Percentiles rank a stretch among this genome's conserved stretches.
These are phyloP conservation scores for Lepidothrix coronata DNA, from an alignment of 2,113 vertebrate species.

Conservation along the genomic window DNA sequence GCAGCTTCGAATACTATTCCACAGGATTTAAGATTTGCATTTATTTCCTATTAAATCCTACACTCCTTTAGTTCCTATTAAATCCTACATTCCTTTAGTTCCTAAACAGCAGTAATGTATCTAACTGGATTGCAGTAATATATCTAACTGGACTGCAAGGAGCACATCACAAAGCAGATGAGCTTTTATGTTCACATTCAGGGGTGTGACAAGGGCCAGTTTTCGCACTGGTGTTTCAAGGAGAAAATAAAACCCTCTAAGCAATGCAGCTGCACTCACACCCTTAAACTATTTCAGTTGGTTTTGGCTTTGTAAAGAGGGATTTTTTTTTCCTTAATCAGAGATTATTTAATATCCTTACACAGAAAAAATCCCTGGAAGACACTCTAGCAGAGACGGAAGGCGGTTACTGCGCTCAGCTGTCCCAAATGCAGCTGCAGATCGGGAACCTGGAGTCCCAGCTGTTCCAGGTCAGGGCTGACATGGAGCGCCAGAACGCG, in stretches of 20 bases:
- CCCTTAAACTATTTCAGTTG: not conserved
- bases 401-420: constrained; percentile 71
- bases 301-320: not conserved
- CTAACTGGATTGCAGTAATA: not conserved
- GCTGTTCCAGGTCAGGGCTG: constrained; percentile 73
- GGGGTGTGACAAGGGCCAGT: not conserved
- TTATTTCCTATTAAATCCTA: not conserved
- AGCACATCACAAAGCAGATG: not conserved
- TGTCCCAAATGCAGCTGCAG: constrained; percentile 75
- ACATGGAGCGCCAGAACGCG: constrained; percentile 72
- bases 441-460: constrained; percentile 74
- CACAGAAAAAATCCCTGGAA: constrained; percentile 80
- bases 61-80: not conserved
- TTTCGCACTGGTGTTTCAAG: not conserved
- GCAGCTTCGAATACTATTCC: not conserved
- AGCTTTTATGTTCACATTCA: not conserved
- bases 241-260: not conserved
- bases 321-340: not conserved
- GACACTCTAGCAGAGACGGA: constrained; percentile 76
- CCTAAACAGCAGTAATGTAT: not conserved
- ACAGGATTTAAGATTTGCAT: not conserved
- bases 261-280: not conserved
- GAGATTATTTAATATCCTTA: not conserved
- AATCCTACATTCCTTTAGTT: not conserved
- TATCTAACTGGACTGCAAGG: not conserved